These are phyloP conservation scores for Drosophila infuscata DNA, from an alignment of 2,888 invertebrate species.

Conservation along the genomic window DNA sequence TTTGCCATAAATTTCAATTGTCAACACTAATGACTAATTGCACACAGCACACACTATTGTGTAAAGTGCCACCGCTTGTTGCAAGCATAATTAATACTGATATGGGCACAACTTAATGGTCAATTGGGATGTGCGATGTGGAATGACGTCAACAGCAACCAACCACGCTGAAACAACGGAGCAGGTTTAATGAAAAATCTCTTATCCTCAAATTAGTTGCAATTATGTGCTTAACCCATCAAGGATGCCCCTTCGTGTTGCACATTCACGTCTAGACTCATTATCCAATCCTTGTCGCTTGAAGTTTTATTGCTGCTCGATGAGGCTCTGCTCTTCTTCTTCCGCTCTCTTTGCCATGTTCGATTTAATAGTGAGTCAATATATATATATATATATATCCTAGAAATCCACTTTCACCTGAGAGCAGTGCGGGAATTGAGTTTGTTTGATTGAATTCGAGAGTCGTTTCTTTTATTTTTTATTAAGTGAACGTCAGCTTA, in stretches of 20 bases:
- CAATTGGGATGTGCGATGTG: no score
- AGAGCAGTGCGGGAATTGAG: neutral
- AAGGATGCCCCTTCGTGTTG: no score
- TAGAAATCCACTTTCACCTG: neutral
- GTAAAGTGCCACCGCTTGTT: neutral
- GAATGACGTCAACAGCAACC: no score
- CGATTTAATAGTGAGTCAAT: neutral
- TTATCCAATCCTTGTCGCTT: neutral
- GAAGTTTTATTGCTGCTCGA: neutral
- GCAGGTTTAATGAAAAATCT: no score
- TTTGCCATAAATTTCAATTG: neutral
- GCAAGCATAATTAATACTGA: neutral
- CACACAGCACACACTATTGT: neutral
- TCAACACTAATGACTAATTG: neutral
- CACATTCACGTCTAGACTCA: neutral
- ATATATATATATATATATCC: neutral
- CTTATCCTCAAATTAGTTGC: no score
- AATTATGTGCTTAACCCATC: no score
- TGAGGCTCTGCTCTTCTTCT: neutral
- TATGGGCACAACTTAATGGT: neutral
- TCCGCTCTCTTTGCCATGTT: neutral
- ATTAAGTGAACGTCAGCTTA: slow-evolving; percentile 11
- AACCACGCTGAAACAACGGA: no score
- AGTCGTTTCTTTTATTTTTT: neutral
- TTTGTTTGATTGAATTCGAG: neutral